Evolutionary conservation across 2,113 vertebrate genomes (phyloP).

Genomic region (Micronycteris hirsuta): DNA sequence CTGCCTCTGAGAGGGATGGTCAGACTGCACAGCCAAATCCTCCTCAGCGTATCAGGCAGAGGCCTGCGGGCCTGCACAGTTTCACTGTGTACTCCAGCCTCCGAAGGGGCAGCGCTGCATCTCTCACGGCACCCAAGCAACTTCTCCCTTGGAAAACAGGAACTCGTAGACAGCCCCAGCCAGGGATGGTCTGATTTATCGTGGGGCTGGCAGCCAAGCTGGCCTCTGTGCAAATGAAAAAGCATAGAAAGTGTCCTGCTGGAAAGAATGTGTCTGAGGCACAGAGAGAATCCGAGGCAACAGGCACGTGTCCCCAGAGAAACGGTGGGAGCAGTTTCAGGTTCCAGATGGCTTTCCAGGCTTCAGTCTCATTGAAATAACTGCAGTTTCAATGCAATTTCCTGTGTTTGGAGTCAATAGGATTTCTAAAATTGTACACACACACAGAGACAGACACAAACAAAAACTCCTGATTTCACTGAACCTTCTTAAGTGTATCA

Average conservation of each 20-base stretch:
- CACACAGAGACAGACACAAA: not conserved
- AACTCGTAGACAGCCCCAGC: not conserved
- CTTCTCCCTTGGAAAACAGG: not conserved
- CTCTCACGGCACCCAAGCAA: not conserved
- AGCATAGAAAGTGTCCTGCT: not conserved
- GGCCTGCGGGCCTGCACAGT: too few species aligned
- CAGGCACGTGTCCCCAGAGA: not conserved
- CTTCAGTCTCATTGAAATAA: not conserved
- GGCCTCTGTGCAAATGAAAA: not conserved
- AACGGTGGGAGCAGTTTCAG: not conserved
- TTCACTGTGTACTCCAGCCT: not conserved
- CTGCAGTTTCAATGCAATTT: not conserved
- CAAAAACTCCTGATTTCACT: not conserved
- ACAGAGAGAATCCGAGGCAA: not conserved
- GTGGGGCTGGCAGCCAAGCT: not conserved
- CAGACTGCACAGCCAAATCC: too few species aligned
- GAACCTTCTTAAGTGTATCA: not conserved
- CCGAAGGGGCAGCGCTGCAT: not conserved
- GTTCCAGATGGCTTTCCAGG: not conserved
- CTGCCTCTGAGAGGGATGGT: too few species aligned
- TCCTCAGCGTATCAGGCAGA: too few species aligned
- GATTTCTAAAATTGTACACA: not conserved
- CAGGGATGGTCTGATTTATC: not conserved
- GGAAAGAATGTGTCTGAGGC: not conserved
- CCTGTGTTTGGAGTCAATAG: not conserved